Percentiles rank a stretch among this genome's conserved stretches.
phyloP scores from a whole-genome alignment of 2,888 invertebrate species.

The Charanyca ferruginea region DNA sequence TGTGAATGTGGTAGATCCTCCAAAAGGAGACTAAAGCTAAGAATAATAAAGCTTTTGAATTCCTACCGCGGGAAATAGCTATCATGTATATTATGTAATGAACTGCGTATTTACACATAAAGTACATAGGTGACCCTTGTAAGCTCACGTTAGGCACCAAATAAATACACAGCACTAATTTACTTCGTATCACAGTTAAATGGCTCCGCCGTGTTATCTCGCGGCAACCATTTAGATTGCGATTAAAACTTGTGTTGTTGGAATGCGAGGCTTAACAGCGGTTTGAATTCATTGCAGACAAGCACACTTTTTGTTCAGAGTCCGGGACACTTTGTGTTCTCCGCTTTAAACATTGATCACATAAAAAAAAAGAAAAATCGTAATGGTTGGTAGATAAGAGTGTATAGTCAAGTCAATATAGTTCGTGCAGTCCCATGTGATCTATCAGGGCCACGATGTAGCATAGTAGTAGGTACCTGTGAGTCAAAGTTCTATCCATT shows the following conservation, averaged over 20 bases:
- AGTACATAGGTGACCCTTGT: background rate
- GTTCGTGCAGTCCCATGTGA: background rate
- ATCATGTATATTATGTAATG: background rate
- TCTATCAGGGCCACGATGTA: no score
- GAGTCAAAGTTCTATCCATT: background rate
- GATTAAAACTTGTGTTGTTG: slow-evolving; percentile 36
- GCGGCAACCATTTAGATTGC: slow-evolving; percentile 30
- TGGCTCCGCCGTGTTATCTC: background rate
- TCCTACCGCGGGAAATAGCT: background rate
- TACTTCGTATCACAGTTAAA: slow-evolving; percentile 1
- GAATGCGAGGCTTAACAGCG: background rate
- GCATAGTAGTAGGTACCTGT: background rate
- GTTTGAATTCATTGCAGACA: slow-evolving; percentile 8
- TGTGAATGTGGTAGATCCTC: no score
- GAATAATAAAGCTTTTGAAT: no score
- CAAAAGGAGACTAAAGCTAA: no score
- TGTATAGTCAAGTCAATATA: background rate
- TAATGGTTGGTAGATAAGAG: background rate
- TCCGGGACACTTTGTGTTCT: background rate
- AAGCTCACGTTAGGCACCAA: background rate
- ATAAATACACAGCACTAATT: slow-evolving; percentile 22
- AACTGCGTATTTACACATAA: background rate
- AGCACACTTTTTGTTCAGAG: slow-evolving; percentile 10
- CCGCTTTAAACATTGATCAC: background rate
- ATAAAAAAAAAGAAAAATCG: background rate